Percentiles rank a stretch among this genome's conserved stretches.
Evolutionary conservation across 1,140 invertebrate genomes (phyloP).

Genomic region (Nasonia vitripennis): DNA sequence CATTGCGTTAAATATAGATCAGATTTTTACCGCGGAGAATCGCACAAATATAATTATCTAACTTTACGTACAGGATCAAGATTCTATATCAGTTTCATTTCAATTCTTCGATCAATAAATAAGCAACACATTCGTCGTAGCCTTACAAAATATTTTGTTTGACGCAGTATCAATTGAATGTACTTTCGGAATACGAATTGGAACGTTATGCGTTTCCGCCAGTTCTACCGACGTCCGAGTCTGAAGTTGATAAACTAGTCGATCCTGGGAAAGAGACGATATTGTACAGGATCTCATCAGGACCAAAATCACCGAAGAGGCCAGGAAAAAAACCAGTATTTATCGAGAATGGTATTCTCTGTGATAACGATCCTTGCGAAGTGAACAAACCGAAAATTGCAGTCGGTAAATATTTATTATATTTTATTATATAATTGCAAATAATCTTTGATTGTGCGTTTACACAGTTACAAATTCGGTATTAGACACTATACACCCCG

Average conservation of each 20-base stretch:
- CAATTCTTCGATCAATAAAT: neutral
- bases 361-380: constrained; percentile 66
- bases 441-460: neutral
- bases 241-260: constrained; percentile 12
- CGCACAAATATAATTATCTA: no score
- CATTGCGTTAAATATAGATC: neutral
- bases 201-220: constrained; percentile 63
- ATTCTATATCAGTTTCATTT: neutral
- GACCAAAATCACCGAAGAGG: constrained; percentile 61
- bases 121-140: neutral
- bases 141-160: constrained; percentile 2
- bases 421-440: neutral
- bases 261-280: constrained; percentile 54
- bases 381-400: constrained; percentile 65
- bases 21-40: no score
- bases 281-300: constrained; percentile 62
- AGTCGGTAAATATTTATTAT: constrained; percentile 57
- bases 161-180: constrained; percentile 61
- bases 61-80: no score
- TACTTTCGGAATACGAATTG: constrained; percentile 64
- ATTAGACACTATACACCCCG: no score
- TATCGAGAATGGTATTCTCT: constrained; percentile 76
- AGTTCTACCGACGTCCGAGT: constrained; percentile 52
- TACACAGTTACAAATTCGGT: no score
- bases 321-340: constrained; percentile 60